Conservation (phyloP, 2,888 invertebrate species). For the Sminthurides aquaticus region DNA sequence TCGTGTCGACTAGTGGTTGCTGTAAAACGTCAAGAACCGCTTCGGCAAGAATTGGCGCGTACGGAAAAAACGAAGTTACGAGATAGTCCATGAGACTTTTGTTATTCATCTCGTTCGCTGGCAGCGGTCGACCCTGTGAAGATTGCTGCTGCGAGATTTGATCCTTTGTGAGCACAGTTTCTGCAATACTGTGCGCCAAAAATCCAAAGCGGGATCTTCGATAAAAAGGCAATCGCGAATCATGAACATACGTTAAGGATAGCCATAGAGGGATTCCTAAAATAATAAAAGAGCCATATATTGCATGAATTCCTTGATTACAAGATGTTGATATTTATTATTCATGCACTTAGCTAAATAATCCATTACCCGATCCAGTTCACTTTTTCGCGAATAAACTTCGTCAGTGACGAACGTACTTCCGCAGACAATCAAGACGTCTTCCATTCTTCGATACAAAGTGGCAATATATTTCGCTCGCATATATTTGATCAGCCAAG, state of each 20-base stretch:
- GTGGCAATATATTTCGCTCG: no score
- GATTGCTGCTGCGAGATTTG: background rate
- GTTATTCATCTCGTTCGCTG: background rate
- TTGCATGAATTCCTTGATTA: background rate
- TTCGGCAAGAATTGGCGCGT: background rate
- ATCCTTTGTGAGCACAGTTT: background rate
- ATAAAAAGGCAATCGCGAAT: background rate
- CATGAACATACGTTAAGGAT: background rate
- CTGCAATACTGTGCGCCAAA: background rate
- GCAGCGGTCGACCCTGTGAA: background rate
- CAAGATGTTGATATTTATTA: background rate
- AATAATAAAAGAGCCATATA: background rate
- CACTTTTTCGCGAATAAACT: background rate
- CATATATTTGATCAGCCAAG: no score
- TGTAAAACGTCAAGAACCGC: background rate
- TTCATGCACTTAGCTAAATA: background rate
- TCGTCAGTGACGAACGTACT: background rate
- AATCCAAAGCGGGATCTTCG: background rate
- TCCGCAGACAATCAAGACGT: background rate
- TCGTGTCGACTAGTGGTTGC: background rate
- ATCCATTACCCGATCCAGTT: background rate
- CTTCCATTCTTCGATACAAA: no score
- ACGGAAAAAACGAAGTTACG: background rate
- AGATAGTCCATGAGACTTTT: background rate
- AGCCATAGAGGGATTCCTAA: no score